Percentiles rank a stretch among this genome's conserved stretches.
Conservation (phyloP, 2,797 vertebrate species). For the Eurystomus glaucurus region DNA sequence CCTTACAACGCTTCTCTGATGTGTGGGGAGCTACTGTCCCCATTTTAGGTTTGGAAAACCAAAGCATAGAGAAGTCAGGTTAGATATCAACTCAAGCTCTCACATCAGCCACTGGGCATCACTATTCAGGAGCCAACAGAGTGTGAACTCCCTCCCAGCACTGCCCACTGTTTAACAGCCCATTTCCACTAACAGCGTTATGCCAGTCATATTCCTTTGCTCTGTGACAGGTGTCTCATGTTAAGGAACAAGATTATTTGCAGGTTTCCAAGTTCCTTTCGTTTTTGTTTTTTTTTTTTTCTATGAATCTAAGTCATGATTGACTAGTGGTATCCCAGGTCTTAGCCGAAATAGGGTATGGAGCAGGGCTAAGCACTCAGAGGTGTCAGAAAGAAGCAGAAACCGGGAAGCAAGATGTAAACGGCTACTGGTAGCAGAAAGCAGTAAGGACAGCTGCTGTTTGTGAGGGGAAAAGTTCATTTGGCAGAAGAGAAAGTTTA, state of each 20-base stretch:
- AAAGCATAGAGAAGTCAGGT: not conserved
- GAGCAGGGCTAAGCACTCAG: not conserved
- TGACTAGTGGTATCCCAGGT: not conserved
- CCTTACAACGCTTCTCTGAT: not conserved
- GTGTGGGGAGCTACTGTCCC: not conserved
- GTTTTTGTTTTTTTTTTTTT: not conserved
- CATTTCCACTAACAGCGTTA: not conserved
- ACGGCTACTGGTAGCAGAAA: not conserved
- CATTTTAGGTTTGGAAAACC: not conserved
- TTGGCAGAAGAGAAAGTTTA: not conserved
- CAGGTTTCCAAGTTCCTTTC: not conserved
- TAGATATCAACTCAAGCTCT: not conserved
- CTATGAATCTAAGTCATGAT: not conserved
- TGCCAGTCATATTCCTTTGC: not conserved
- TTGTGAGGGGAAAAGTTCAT: not conserved
- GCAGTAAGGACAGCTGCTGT: not conserved
- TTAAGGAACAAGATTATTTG: not conserved
- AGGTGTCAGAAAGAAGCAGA: not conserved
- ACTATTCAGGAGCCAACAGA: fast-evolving
- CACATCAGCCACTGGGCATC: not conserved
- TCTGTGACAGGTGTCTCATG: not conserved
- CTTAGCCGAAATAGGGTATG: not conserved
- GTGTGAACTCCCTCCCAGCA: not conserved
- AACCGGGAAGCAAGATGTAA: not conserved
- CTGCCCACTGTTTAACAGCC: not conserved